These are phyloP conservation scores for Pelagia noctiluca DNA, from an alignment of 30 jellyfish, hydroid and myxozoan genomes.

Conservation along the genomic window DNA sequence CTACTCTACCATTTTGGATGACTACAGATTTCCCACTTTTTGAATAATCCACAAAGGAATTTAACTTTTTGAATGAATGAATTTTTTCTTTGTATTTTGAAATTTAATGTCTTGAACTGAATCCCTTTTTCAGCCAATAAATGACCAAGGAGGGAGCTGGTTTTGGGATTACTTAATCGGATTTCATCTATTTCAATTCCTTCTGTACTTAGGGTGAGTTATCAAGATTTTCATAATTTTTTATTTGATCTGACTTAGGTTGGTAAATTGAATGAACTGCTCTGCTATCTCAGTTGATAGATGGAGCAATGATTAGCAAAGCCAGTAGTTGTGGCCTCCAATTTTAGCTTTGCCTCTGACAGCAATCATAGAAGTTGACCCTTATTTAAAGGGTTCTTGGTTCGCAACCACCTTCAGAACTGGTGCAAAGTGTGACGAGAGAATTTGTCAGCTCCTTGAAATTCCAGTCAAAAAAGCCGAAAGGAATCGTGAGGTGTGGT, in stretches of 20 bases:
- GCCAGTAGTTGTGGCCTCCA: neutral
- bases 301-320: neutral
- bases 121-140: slow-evolving; percentile 42
- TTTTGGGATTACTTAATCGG: slow-evolving; percentile 75
- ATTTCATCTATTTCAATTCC: slow-evolving; percentile 42
- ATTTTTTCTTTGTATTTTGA: neutral
- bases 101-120: neutral
- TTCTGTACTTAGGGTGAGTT: slow-evolving; percentile 74
- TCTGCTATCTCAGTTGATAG: neutral
- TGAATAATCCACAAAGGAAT: too few species aligned
- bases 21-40: neutral
- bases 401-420: too few species aligned
- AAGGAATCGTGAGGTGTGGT: too few species aligned
- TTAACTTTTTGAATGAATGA: too few species aligned
- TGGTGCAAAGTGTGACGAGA: too few species aligned
- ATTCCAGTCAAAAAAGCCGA: too few species aligned
- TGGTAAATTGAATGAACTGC: neutral
- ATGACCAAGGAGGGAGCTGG: slow-evolving; percentile 69
- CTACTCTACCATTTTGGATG: neutral
- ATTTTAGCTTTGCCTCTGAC: neutral
- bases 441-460: too few species aligned
- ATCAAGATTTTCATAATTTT: neutral
- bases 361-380: neutral
- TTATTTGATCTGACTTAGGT: too few species aligned
- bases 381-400: neutral